A percentile compares a stretch with the other conserved stretches of the same genome.
These are phyloP conservation scores for Formica selysi DNA, from an alignment of 1,140 invertebrate species.

Conservation along the genomic window DNA sequence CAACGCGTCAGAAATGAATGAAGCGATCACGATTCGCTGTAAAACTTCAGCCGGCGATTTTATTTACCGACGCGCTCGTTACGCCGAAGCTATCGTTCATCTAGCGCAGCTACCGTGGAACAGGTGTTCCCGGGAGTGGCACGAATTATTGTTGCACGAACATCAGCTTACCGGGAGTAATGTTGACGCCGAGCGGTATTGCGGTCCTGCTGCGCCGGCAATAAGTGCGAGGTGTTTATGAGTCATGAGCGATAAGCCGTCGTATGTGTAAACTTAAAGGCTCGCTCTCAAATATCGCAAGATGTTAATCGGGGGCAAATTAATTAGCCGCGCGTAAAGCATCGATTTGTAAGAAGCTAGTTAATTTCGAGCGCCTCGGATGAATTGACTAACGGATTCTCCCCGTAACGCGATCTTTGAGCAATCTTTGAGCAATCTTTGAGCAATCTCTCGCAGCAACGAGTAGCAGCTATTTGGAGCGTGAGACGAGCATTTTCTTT, in stretches of 20 bases:
- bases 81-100: constrained; percentile 44
- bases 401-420: neutral
- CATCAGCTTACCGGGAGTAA: constrained; percentile 54
- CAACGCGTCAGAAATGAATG: constrained; percentile 13
- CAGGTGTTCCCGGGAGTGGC: constrained; percentile 66
- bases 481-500: constrained; percentile 52
- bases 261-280: constrained; percentile 43
- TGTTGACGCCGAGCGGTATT: constrained; percentile 42
- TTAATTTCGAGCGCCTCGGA: constrained; percentile 5
- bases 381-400: neutral
- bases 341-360: constrained; percentile 34
- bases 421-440: constrained; percentile 16
- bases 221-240: constrained; percentile 62
- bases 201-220: constrained; percentile 32
- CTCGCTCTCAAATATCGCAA: constrained; percentile 7
- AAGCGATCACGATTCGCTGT: constrained; percentile 17
- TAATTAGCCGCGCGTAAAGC: constrained; percentile 53
- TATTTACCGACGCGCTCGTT: constrained; percentile 22
- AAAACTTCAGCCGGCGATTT: constrained; percentile 26
- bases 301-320: constrained; percentile 32
- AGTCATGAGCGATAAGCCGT: constrained; percentile 60
- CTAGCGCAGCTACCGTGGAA: constrained; percentile 52
- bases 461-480: constrained; percentile 33
- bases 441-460: neutral
- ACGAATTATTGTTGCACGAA: constrained; percentile 61